Percentiles rank a stretch among this genome's conserved stretches.
These are phyloP conservation scores for Microcebus ravelobensis DNA, from an alignment of 2,113 vertebrate species.

Conservation along the genomic window DNA sequence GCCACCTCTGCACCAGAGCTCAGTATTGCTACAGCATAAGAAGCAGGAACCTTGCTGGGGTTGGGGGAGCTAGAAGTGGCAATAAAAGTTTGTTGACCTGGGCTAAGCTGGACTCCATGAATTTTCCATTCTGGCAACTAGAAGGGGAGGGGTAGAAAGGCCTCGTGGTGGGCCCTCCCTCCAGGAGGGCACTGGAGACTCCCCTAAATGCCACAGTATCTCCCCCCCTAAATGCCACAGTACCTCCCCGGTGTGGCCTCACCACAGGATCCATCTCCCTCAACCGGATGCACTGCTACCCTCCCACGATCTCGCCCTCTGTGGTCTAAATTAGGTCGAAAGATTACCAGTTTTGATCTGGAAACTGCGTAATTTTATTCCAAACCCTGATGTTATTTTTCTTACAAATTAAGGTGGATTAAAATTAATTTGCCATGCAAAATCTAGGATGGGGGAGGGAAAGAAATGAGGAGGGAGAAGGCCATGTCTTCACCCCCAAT, in stretches of 20 bases:
- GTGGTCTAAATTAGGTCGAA: not conserved
- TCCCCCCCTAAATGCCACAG: not conserved
- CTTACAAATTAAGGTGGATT: not conserved
- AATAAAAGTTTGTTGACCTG: constrained; percentile 77
- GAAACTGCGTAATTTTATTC: not conserved
- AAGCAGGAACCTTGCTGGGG: constrained; percentile 48
- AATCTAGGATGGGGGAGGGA: not conserved
- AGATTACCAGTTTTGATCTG: not conserved
- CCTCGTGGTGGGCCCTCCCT: not conserved
- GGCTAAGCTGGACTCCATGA: constrained; percentile 50
- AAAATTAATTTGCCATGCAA: constrained; percentile 9
- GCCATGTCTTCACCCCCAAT: not conserved
- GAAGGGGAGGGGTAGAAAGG: not conserved
- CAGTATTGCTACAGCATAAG: constrained; percentile 52
- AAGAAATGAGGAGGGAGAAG: not conserved
- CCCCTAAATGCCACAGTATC: not conserved
- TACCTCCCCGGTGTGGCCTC: not conserved
- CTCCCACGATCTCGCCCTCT: not conserved
- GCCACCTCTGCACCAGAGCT: not conserved
- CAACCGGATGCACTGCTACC: not conserved
- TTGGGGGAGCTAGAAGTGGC: constrained; percentile 63
- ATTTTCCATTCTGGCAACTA: constrained; percentile 71
- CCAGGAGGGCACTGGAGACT: not conserved
- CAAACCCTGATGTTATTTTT: not conserved
- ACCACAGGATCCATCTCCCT: not conserved